Evolutionary conservation across 53 echinoderm and acorn worm species (phyloP).

Genomic region (Glandiceps talaboti): DNA sequence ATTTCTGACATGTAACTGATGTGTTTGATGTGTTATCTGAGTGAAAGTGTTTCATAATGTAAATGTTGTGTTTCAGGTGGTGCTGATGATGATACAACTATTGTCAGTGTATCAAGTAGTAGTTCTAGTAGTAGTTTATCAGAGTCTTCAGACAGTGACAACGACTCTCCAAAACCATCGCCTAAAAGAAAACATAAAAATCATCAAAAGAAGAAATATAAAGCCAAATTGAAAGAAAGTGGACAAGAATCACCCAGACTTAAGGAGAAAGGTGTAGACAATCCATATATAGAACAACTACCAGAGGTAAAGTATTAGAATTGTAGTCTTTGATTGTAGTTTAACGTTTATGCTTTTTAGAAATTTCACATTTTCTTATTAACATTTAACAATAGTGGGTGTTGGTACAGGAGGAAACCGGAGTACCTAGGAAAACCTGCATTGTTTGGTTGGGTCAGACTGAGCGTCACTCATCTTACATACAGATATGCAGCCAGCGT

Average conservation of each 20-base stretch:
- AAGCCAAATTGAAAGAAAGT: not conserved
- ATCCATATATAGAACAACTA: constrained; percentile 57
- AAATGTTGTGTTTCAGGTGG: too few species aligned
- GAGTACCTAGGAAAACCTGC: too few species aligned
- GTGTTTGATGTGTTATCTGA: too few species aligned
- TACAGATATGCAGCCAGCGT: too few species aligned
- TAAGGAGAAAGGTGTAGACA: constrained; percentile 51
- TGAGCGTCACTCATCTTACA: too few species aligned
- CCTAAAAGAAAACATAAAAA: not conserved
- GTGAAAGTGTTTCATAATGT: too few species aligned
- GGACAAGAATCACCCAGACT: not conserved
- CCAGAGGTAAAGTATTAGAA: constrained; percentile 70
- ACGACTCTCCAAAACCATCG: not conserved
- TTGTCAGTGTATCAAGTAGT: constrained; percentile 24
- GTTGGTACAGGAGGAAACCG: too few species aligned
- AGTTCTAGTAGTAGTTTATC: constrained; percentile 45
- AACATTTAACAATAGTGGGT: too few species aligned
- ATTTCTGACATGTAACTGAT: too few species aligned
- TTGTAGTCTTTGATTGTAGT: not conserved
- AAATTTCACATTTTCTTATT: not conserved
- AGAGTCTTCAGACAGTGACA: constrained; percentile 30
- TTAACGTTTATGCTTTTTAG: not conserved
- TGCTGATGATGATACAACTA: constrained; percentile 34
- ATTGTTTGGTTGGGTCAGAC: too few species aligned
- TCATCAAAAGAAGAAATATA: not conserved